Base-by-base conservation (phyloP, 2,797 vertebrate genomes). In the Arctocebus calabarensis region DNA sequence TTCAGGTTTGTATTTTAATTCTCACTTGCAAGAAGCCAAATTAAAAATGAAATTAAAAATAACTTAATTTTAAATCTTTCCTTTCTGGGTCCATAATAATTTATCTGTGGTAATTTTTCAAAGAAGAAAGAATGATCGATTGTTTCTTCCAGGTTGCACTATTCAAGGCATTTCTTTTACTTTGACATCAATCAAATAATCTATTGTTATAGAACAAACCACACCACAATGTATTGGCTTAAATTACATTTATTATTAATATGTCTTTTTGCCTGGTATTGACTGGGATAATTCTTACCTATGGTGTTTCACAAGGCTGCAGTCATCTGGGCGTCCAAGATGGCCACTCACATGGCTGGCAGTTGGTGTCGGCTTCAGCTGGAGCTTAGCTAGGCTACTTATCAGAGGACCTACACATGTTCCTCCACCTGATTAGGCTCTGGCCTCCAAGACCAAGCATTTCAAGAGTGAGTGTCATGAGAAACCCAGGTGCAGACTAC, bases 1-100 rank as follows among this genome's bases (percentile, higher is more conserved):
- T 91, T 91, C 78, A 90, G 64, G 82, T 92, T 84, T 94, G 27
- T 73, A 88, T 94, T 89, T 84, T 71, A 88, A 70, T 84, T 96
- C 43, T 88, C 66, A 84, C 10, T 59, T 92, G 29, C 12, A 97
- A 88, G 62, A 97, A 90, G n/a, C 17, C 71, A 94, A 94, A 75
- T 86, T 74, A 78, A 94, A 96, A 91, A 64, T 90, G 79, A 91
- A 89, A 70, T 40, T 64, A 61, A 88, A n/a, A 94, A 29, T 81
- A 77, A 91, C 7, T 91, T 62, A 94, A 71, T 88, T 85, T n/a
- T 83, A 83, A 59, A 29, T 66, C 57, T 85, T 62, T 85, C n/a
- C 25, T 7, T 37, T 77, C 64, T 88, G 70, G 34, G 37, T n/a
- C 5, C 23, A 85, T 77, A 62, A 43, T 52, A 81, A 88, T 82